Evolutionary conservation across 2,888 invertebrate species (phyloP).

Genomic region (Thyatira batis): DNA sequence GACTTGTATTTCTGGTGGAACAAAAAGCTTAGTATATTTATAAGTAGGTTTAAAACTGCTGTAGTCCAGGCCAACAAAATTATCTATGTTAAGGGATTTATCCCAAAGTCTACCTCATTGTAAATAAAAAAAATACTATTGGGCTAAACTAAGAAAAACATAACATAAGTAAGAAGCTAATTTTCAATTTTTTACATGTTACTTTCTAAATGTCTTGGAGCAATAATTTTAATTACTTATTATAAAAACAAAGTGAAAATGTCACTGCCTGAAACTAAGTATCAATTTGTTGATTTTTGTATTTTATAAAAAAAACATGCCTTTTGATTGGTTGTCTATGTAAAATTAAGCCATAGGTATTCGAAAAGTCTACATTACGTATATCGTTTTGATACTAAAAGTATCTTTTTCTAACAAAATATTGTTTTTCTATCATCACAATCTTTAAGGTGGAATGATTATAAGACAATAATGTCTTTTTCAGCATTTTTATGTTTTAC

Average conservation of each 20-base stretch:
- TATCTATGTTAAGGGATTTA: constrained; percentile 54
- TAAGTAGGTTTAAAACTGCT: constrained; percentile 20
- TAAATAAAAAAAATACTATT: constrained; percentile 69
- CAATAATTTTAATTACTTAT: constrained; percentile 68
- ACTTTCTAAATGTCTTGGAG: constrained; percentile 56
- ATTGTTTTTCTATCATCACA: constrained; percentile 29
- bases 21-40: neutral
- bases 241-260: constrained; percentile 29
- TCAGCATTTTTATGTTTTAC: constrained; percentile 29
- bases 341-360: constrained; percentile 26
- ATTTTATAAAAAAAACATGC: constrained; percentile 27
- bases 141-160: constrained; percentile 68
- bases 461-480: constrained; percentile 26
- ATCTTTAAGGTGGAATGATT: constrained; percentile 23
- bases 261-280: constrained; percentile 61
- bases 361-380: constrained; percentile 4
- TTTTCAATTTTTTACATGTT: constrained; percentile 48
- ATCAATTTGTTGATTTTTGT: constrained; percentile 32
- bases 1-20: neutral
- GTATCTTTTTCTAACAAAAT: constrained; percentile 11
- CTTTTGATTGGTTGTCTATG: constrained; percentile 36
- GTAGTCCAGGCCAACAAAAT: constrained; percentile 63
- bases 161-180: constrained; percentile 49
- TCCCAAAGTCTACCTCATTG: constrained; percentile 79
- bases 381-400: constrained; percentile 2